Base-by-base conservation (phyloP, 2,888 invertebrate genomes). In the Heterodera filipjevi region DNA sequence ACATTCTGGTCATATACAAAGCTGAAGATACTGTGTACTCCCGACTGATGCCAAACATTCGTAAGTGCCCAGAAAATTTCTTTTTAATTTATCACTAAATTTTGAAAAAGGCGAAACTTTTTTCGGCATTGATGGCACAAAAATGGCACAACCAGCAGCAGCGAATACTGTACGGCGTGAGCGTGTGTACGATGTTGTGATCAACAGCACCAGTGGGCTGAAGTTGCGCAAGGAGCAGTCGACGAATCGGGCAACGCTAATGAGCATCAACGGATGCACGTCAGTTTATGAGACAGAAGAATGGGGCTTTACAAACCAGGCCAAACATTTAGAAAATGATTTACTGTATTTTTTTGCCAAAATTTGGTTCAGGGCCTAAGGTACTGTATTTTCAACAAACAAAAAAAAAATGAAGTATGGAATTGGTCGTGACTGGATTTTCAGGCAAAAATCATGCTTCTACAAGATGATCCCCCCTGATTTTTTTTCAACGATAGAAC, bases 1-100 rank as follows among this genome's bases (percentile, higher is more conserved):
- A 86, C 75, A 81, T 86, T 16, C 77, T 87, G 59, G 84, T 86
- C 0, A 78, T 87, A 22, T 49, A 80, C 39, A 81, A 81, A 49
- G 81, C 82, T 70, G 77, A 66, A 5, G 74, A 82, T 30, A 27
- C 33, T n/a, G 80, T 82, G 14, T 81, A 78, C 74, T 83, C 83
- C 3, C 71, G 59, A 16, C 46, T 46, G 27, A 68, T 82, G 66
- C 71, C 39, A 14, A 80, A 79, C 33, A 82, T 82, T 33, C 35
- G 81, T 81, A 68, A 71, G 74, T 35, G 22, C n/a, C 2, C 0
- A n/a, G n/a, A 46, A 14, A 30, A 19, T 66, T 76, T 19, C 22
- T 70, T 27, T 59, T 32, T 12, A 35, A 30, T n/a, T n/a, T n/a
- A n/a, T n/a, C n/a, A n/a, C 76, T 14, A 2, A 76, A 76, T 22